Conservation (phyloP, 2,888 invertebrate genomes). For the Lepidocyrtoides sp. region DNA sequence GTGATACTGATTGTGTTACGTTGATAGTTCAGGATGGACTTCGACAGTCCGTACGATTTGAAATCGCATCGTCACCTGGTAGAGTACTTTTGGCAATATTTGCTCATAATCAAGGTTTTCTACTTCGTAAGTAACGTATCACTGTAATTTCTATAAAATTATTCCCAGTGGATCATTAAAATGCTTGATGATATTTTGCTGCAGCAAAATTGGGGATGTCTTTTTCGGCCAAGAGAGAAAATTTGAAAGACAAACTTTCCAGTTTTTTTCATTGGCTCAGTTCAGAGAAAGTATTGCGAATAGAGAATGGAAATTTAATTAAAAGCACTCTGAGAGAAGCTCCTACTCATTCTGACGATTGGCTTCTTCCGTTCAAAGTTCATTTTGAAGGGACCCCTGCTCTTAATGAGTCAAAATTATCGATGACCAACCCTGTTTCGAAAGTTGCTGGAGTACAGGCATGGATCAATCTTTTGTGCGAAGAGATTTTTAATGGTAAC, state of each 20-base stretch:
- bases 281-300: slow-evolving; percentile 22
- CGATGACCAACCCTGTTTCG: neutral
- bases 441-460: slow-evolving; percentile 4
- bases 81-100: slow-evolving; percentile 41
- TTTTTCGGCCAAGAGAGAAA: slow-evolving; percentile 23
- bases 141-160: neutral
- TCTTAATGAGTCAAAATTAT: neutral
- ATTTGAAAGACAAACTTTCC: neutral
- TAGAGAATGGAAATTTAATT: slow-evolving; percentile 28
- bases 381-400: neutral
- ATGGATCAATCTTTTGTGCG: slow-evolving; percentile 41
- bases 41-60: neutral
- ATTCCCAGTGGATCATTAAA: neutral
- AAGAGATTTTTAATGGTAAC: slow-evolving; percentile 18
- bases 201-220: neutral
- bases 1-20: neutral
- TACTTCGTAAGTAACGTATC: slow-evolving; percentile 22
- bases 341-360: slow-evolving; percentile 12
- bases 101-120: slow-evolving; percentile 68
- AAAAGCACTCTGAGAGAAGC: slow-evolving; percentile 1
- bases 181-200: neutral
- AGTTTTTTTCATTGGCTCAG: slow-evolving; percentile 29
- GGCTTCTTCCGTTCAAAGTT: slow-evolving; percentile 38
- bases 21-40: slow-evolving; percentile 51
- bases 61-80: slow-evolving; percentile 3